Evolutionary conservation across 2,888 invertebrate species (phyloP), one percentile per base, ranked within the genome.

Genomic region (Eledona agricola): DNA sequence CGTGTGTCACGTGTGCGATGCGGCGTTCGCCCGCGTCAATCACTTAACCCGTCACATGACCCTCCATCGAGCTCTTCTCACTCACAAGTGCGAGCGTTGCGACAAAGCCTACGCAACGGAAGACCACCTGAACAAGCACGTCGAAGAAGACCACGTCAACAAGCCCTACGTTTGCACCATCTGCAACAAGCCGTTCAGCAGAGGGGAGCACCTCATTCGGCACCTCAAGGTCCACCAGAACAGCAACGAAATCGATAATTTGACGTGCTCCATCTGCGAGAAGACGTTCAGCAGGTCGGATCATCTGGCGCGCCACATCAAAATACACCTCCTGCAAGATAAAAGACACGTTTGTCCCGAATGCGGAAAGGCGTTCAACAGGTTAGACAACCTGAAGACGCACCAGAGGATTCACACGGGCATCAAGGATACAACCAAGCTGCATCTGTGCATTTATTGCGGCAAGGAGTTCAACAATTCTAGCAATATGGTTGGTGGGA

Each of bases 331-430:
- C 25, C 66, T 74, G 42, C 75, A 76, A 57, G 77, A 77, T 50
- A 77, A 77, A 53, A 58, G 76, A 15, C 77, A 77, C 58, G 79
- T 82, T 31, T 88, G 87, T 68, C 79, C 81, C 16, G 81, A 81
- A 2, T 88, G 88, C 64, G 81, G 81, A 16, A 84, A 84, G 70
- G 79, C 80, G 3, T 88, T 87, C 66, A 79, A 78, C 60, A 77
- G 82, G 74, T 79, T 75, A 45, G 76, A 77, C 57, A 76, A 76
- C 55, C 57, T 76, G 38, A 74, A 74, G 60, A 75, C 76, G 2
- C 77, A 77, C 60, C 74, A 76, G 51, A 66, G 74, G 38, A 74
- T 74, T 10, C 77, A 77, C 55, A 72, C 74, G 0, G 76, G 75
- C 2, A 64, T 73, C 12, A 75, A 75, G 56, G 76, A 77, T 51